Evolutionary conservation across 2,888 invertebrate species (phyloP), one percentile per base, ranked within the genome.

Genomic region (Stenotaenia linearis): DNA sequence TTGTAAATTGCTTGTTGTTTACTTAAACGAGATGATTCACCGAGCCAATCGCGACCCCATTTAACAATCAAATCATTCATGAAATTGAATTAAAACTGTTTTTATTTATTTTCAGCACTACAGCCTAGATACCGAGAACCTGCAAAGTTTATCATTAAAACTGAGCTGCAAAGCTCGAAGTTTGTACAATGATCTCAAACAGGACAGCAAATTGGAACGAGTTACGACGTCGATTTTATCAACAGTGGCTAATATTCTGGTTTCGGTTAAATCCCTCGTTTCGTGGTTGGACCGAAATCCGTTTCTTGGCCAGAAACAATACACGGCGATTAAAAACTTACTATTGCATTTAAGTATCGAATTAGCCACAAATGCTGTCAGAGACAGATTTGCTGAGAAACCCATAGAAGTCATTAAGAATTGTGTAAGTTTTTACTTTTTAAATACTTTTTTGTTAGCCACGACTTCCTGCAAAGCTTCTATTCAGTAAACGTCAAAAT

Each of bases 301-400:
- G 84, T 90, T 89, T 84, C 86, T 86, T 79, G 85, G 85, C 3
- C 85, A 86, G 79, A 85, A 85, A 80, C 91, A 91, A 83, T 93
- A 93, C 84, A 90, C 90, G 76, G 90, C 91, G 80, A 90, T 91
- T 78, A 91, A 93, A 83, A 89, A 90, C 78, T 90, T 91, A 84
- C 89, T 97, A 83, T 89, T 96, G 83, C 90, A 91, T 84, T 88
- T 93, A 82, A 92, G 95, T 61, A 89, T 96, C 83, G 93, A 95
- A 86, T 92, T 97, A 88, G 95, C 96, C 25, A 93, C 94, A 7
- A 92, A 92, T 84, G 95, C 95, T n/a, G 95, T 95, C 86, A 89
- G 95, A 56, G 97, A 96, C 86, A 91, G 93, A 82, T 95, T 96
- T 87, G 93, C 93, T 0, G 94, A 95, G 84, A 91, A 91, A 84